Base-by-base conservation (phyloP, 2,797 vertebrate genomes). In the Tokudaia muenninki region DNA sequence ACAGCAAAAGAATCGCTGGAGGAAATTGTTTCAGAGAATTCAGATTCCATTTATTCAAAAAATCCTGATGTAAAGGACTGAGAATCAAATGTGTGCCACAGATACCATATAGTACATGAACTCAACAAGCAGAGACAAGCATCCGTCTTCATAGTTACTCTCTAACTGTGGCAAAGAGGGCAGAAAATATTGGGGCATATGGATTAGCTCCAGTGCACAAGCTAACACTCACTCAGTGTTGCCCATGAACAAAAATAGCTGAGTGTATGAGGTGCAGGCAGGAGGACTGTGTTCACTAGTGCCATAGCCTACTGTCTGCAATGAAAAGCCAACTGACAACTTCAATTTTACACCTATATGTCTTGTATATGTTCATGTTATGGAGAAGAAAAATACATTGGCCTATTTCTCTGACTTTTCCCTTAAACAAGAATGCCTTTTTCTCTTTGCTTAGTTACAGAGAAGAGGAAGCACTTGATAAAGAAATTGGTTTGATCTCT, bases 11-110 rank as follows among this genome's bases (percentile, higher is more conserved):
- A 61, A 19, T 16, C 3, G 21, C 21, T 61, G 59, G 99, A 99
- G 98, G 99, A 99, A 96, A 98, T 99, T 97, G 98, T 98, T 57
- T 99, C 99, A 14, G 99, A 99, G 98, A 99, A 99, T 98, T 99
- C 99, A 41, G 99, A 99, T 97, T 98, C 98, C 81, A 98, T 99
- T 92, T 99, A 99, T 98, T 99, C 99, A 96, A 97, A 99, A n/a
- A 97, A 99, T 95, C 98, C 99, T 92, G 99, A 99, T 98, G 99
- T 99, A 84, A 99, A 99, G 98, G 99, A 99, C 98, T 99, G 99
- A 99, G 92, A 59, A 1, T 78, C 59, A 55, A 72, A 70, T 65
- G 34, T 41, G 1, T 94, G 93, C 94, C 67, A 37, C 94, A 97
- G 97, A 96, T 88, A 95, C 95, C 92, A 63, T 0, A 24, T 22